phyloP scores from a whole-genome alignment of 1,140 invertebrate genomes.

The Anastrepha ludens region DNA sequence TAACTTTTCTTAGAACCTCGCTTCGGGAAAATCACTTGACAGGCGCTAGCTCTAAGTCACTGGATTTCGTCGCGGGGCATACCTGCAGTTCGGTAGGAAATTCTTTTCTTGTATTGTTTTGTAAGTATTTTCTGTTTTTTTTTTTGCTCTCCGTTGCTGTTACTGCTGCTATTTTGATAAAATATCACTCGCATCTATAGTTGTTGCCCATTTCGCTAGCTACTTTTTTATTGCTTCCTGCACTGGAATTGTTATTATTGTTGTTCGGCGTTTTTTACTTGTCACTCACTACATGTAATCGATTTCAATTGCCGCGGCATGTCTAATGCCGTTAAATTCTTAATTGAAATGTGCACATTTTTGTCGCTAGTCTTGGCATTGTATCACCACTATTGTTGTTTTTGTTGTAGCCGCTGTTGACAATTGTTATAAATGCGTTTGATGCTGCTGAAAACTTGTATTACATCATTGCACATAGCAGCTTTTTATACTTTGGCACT shows the following conservation, averaged over 20 bases:
- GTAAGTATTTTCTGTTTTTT: background rate
- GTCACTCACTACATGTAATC: slow-evolving; percentile 23
- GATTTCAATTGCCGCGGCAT: slow-evolving; percentile 31
- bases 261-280: background rate
- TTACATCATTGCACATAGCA: background rate
- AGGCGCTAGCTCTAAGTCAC: too few relatives aligned
- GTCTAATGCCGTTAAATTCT: slow-evolving; percentile 47
- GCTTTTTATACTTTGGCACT: too few relatives aligned
- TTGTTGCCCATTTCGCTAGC: background rate
- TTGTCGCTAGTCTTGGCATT: slow-evolving; percentile 4
- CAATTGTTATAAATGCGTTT: background rate
- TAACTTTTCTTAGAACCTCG: too few relatives aligned
- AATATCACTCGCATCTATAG: background rate
- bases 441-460: background rate
- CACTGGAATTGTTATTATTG: background rate
- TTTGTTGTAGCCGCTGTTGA: background rate
- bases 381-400: background rate
- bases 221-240: background rate
- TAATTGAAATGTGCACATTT: slow-evolving; percentile 50
- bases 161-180: too few relatives aligned
- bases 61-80: too few relatives aligned
- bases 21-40: too few relatives aligned
- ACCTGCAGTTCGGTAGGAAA: too few relatives aligned
- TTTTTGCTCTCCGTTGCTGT: slow-evolving; percentile 7
- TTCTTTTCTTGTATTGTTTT: slow-evolving; percentile 21